Percentiles rank a stretch among this genome's conserved stretches.
Evolutionary conservation across 2,888 invertebrate genomes (phyloP).

Genomic region (Hanleya hanleyi): DNA sequence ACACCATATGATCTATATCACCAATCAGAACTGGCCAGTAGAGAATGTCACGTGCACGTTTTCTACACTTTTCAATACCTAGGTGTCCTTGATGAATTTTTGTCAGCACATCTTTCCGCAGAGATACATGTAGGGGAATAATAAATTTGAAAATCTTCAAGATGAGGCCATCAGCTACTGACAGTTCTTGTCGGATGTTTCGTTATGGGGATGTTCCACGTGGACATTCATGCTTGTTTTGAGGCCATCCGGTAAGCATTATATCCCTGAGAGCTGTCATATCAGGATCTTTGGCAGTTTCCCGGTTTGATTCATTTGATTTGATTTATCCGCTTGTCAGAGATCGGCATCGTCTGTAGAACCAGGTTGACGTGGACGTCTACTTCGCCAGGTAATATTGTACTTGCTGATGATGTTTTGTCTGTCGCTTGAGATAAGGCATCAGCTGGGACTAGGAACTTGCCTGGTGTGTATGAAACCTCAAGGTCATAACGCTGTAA

Average conservation of each 20-base stretch:
- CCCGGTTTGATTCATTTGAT: too few species aligned
- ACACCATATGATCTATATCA: not conserved
- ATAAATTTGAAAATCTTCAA: not conserved
- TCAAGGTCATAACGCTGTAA: conserved; percentile 6
- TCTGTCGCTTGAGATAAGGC: conserved; percentile 26
- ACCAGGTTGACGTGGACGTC: not conserved
- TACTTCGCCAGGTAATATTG: conserved; percentile 7
- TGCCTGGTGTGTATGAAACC: conserved; percentile 21
- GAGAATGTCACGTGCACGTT: not conserved
- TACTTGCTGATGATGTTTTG: not conserved
- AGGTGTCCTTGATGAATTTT: conserved; percentile 2
- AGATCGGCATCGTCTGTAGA: not conserved
- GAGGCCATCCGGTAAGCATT: conserved; percentile 5
- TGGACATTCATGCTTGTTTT: not conserved
- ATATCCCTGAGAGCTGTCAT: conserved; percentile 3
- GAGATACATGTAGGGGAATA: too few species aligned
- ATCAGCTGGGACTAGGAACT: conserved; percentile 25
- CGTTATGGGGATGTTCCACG: not conserved
- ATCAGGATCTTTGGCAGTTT: conserved; percentile 4
- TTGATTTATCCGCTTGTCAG: not conserved
- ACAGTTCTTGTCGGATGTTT: conserved; percentile 5
- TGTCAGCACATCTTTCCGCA: not conserved
- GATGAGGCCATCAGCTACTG: conserved; percentile 6
- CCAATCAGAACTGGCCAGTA: not conserved
- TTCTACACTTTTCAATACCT: not conserved